Conservation (phyloP, 1,140 invertebrate genomes). For the Dolichoris vasculosae region DNA sequence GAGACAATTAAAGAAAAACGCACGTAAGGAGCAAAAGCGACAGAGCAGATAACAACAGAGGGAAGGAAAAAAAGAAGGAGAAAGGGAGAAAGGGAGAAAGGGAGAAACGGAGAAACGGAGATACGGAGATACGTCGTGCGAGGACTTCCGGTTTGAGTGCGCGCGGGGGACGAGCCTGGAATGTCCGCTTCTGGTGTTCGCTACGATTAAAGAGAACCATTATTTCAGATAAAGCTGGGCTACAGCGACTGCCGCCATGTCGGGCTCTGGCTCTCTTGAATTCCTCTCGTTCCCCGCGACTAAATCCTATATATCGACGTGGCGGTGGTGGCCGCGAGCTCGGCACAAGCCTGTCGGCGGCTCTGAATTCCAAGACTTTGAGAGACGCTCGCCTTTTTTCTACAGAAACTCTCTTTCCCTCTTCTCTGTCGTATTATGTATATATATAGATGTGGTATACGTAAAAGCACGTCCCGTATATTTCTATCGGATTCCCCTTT, state of each 20-base stretch:
- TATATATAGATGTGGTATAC: background rate
- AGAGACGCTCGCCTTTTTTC: conserved; percentile 37
- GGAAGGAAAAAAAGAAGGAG: background rate
- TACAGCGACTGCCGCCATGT: conserved; percentile 24
- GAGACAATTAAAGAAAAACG: conserved; percentile 28
- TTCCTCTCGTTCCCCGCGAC: conserved; percentile 55
- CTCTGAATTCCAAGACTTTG: conserved; percentile 44
- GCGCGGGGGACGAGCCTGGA: conserved; percentile 56
- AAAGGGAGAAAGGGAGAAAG: background rate
- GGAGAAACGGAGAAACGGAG: background rate
- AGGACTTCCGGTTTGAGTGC: conserved; percentile 52
- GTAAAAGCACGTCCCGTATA: conserved; percentile 33
- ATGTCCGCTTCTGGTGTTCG: conserved; percentile 58
- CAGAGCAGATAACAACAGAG: background rate
- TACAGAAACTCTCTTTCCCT: background rate
- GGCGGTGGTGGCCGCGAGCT: conserved; percentile 4
- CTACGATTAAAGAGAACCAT: conserved; percentile 65
- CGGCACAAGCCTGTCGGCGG: background rate
- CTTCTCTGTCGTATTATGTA: background rate
- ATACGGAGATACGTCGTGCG: background rate
- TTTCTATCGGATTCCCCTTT: conserved; percentile 46
- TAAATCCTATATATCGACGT: conserved; percentile 45
- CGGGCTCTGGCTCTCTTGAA: conserved; percentile 39
- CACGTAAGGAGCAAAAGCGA: background rate
- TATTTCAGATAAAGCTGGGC: conserved; percentile 60